Base-by-base conservation (phyloP, 2,113 vertebrate genomes). In the Callocephalon fimbriatum region DNA sequence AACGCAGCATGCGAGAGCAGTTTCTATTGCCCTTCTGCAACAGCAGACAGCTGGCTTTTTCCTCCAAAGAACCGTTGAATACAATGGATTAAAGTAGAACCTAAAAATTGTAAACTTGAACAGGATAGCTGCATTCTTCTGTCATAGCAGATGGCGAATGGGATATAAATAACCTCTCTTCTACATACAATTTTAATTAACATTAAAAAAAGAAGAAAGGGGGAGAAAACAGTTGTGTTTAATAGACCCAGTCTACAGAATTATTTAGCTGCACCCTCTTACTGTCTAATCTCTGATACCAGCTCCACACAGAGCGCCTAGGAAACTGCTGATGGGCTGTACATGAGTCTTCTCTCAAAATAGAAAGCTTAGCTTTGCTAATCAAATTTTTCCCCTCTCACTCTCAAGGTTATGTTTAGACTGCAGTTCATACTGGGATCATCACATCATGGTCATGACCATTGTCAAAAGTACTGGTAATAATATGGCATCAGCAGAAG, bases 1-100 rank as follows among this genome's bases (percentile, higher is more conserved):
- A 94, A 73, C 3, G 40, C 0, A 6, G 25, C 61, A 63, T 3
- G 4, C 0, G 0, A 53, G 31, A 62, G 6, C 21, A 81, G 9
- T 32, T 87, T 80, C 68, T 70, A 35, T 17, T 75, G 19, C 5
- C 25, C 25, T 66, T 73, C 62, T 32, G 5, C 74, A 81, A 38
- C 0, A 9, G 19, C 11, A 71, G 44, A 56, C 10, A 19, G 61
- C 35, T 42, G 37, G 3, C 3, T 75, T 94, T 67, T 51, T 54
- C 8, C 21, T 87, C 32, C 51, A 75, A 54, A 65, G 42, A 82
- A 59, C 25, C 23, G 21, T 1, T 56, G 29, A n/a, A 65, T 45
- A 76, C 15, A 70, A 48, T 10, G 0, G 29, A 54, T 50, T 54
- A 71, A 70, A 70, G 15, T 20, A 51, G 10, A 96, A 80, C 19